A percentile compares a stretch with the other conserved stretches of the same genome.
These are phyloP conservation scores for Latrodectus elegans DNA, from an alignment of 2,888 invertebrate genomes.

Conservation along the genomic window DNA sequence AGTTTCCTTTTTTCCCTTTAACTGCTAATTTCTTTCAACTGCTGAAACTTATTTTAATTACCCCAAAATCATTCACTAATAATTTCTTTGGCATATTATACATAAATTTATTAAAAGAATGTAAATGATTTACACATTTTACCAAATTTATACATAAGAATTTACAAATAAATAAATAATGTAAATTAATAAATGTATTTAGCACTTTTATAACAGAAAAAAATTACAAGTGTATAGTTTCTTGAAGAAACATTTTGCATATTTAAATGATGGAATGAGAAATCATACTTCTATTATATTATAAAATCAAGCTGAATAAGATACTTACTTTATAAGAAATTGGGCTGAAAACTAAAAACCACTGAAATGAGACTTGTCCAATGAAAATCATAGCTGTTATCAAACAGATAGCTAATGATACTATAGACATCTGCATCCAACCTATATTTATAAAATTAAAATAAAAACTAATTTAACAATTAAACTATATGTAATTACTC, in stretches of 20 bases:
- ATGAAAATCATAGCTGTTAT: constrained; percentile 67
- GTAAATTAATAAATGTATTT: not conserved
- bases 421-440: constrained; percentile 65
- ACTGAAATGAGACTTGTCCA: constrained; percentile 63
- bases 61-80: too few relatives aligned
- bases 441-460: constrained; percentile 21
- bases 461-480: too few relatives aligned
- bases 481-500: too few relatives aligned
- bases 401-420: constrained; percentile 64
- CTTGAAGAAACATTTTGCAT: not conserved
- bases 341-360: constrained; percentile 64
- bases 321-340: constrained; percentile 63
- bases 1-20: too few relatives aligned
- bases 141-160: not conserved
- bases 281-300: too few relatives aligned
- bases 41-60: too few relatives aligned
- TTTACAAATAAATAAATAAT: too few relatives aligned
- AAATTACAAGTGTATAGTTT: not conserved
- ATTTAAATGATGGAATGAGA: not conserved
- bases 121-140: not conserved
- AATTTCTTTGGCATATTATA: too few relatives aligned
- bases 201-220: not conserved
- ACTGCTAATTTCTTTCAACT: too few relatives aligned
- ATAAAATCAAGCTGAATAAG: not conserved
- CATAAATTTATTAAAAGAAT: not conserved